Conservation (phyloP, 2,888 invertebrate species). For the Sarcophaga rosellei region DNA sequence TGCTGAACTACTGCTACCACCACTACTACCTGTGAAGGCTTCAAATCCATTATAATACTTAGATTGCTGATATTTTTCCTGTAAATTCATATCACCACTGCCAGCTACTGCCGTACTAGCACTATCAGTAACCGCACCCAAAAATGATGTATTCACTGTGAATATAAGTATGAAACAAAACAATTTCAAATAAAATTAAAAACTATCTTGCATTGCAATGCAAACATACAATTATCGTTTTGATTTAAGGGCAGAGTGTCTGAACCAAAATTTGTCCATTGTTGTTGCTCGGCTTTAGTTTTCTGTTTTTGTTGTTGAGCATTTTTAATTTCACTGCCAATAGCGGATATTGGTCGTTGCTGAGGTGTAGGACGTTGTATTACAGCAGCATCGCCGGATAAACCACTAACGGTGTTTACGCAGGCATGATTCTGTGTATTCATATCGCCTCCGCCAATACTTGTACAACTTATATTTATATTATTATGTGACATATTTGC, state of each 20-base stretch:
- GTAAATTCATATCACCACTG: slow-evolving; percentile 71
- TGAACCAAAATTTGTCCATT: slow-evolving; percentile 68
- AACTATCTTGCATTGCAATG: background rate
- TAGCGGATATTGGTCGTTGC: slow-evolving; percentile 77
- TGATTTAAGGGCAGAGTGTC: slow-evolving; percentile 57
- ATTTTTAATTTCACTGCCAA: slow-evolving; percentile 80
- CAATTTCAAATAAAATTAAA: background rate
- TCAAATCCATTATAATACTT: slow-evolving; percentile 80
- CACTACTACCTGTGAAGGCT: slow-evolving; percentile 73
- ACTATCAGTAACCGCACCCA: slow-evolving; percentile 54
- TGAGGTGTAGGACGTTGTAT: slow-evolving; percentile 76
- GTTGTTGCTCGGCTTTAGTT: slow-evolving; percentile 75
- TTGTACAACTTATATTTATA: slow-evolving; percentile 78
- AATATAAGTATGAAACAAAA: slow-evolving; percentile 44
- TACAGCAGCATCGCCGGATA: slow-evolving; percentile 77
- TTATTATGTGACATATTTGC: slow-evolving; percentile 76
- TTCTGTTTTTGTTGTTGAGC: slow-evolving; percentile 77
- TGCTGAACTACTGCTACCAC: slow-evolving; percentile 55
- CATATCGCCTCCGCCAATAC: slow-evolving; percentile 70
- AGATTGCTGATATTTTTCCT: slow-evolving; percentile 79
- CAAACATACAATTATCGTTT: slow-evolving; percentile 61
- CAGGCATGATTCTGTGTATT: slow-evolving; percentile 56
- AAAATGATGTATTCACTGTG: slow-evolving; percentile 58
- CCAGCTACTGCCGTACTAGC: slow-evolving; percentile 38
- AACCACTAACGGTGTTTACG: slow-evolving; percentile 70